Percentiles rank a stretch among this genome's conserved stretches.
These are phyloP conservation scores for Orthosia cruda DNA, from an alignment of 2,888 invertebrate genomes.

Conservation along the genomic window DNA sequence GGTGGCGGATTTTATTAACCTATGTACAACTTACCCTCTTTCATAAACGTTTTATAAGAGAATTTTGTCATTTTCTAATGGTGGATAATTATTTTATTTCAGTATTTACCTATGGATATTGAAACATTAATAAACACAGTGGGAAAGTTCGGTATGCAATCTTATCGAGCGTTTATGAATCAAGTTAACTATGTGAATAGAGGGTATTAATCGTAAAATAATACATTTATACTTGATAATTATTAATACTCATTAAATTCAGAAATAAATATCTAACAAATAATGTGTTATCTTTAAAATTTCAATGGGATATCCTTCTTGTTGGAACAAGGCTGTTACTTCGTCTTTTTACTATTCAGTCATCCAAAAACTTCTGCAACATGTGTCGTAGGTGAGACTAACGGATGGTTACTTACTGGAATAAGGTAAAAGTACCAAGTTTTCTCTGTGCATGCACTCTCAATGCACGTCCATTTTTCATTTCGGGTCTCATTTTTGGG, in stretches of 20 bases:
- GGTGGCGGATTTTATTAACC: conserved; percentile 35
- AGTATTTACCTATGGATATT: conserved; percentile 47
- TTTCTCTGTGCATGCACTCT: conserved; percentile 72
- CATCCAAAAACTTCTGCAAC: conserved; percentile 33
- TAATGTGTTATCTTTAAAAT: conserved; percentile 60
- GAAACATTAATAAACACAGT: conserved; percentile 23
- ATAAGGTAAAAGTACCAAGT: conserved; percentile 74
- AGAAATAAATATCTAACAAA: conserved; percentile 59
- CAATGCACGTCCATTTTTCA: conserved; percentile 69
- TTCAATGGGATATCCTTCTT: conserved; percentile 15
- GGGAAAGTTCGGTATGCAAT: conserved; percentile 49
- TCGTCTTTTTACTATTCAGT: conserved; percentile 25
- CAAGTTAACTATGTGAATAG: conserved; percentile 3
- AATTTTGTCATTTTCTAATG: conserved; percentile 12
- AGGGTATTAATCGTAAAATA: conserved; percentile 21
- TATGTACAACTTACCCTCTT: conserved; percentile 21
- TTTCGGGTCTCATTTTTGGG: conserved; percentile 59
- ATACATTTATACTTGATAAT: conserved; percentile 17
- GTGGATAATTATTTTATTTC: conserved; percentile 44
- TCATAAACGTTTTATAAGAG: conserved; percentile 53
- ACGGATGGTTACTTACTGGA: conserved; percentile 66
- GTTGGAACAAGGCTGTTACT: conserved; percentile 7
- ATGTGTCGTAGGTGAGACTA: conserved; percentile 56
- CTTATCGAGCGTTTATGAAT: conserved; percentile 58
- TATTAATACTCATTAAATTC: conserved; percentile 38